phyloP scores from a whole-genome alignment of 2,113 vertebrate species.

The Cygnus atratus region DNA sequence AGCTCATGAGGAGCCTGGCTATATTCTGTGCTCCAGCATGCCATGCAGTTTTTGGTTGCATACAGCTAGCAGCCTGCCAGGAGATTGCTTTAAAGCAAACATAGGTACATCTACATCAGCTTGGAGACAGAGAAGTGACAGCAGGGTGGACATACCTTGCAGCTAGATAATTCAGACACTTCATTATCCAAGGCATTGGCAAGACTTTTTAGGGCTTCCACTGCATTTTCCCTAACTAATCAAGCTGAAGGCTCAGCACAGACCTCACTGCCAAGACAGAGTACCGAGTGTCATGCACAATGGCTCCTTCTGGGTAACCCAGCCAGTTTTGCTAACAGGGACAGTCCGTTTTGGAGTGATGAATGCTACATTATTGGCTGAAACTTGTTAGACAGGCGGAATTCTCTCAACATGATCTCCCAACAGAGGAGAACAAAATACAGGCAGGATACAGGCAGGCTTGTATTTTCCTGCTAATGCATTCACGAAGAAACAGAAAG shows the following conservation, averaged over 20 bases:
- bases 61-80: background rate
- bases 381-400: background rate
- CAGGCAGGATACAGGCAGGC: slow-evolving; percentile 14
- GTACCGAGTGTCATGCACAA: background rate
- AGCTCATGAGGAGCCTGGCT: background rate
- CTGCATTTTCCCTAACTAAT: slow-evolving; percentile 43
- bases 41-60: background rate
- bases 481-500: background rate
- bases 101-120: background rate
- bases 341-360: background rate
- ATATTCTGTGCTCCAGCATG: background rate
- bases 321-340: slow-evolving; percentile 6
- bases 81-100: background rate
- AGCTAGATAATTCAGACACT: background rate
- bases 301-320: slow-evolving; percentile 19
- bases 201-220: background rate
- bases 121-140: background rate
- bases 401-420: slow-evolving; percentile 36
- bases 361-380: slow-evolving; percentile 27
- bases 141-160: background rate
- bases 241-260: slow-evolving; percentile 15
- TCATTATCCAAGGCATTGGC: slow-evolving; percentile 10
- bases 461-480: slow-evolving; percentile 37
- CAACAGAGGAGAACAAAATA: slow-evolving; percentile 19
- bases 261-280: slow-evolving; percentile 27